Conservation (phyloP, 2,113 vertebrate genomes). For the Smithornis capensis region DNA sequence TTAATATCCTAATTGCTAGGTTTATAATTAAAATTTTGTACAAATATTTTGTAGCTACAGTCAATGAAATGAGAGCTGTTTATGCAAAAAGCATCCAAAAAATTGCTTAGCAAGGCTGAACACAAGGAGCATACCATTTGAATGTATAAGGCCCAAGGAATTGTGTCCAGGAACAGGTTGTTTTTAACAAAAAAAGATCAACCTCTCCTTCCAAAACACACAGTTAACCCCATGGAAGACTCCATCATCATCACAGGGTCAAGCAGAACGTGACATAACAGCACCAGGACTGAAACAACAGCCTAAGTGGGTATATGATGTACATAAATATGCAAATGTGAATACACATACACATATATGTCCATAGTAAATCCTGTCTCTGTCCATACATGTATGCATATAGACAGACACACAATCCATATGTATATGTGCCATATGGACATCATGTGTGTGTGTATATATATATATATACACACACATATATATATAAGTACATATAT, state of each 20-base stretch:
- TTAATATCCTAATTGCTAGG: not conserved
- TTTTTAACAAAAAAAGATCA: not conserved
- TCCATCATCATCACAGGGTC: not conserved
- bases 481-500: not conserved
- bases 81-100: not conserved
- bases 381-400: too few relatives aligned
- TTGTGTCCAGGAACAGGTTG: not conserved
- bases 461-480: too few relatives aligned
- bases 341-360: rapidly evolving
- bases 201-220: not conserved
- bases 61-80: not conserved
- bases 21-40: not conserved
- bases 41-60: not conserved
- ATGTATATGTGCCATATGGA: too few relatives aligned
- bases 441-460: not conserved
- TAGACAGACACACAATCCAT: not conserved
- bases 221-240: not conserved
- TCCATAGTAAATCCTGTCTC: not conserved
- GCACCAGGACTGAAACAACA: not conserved
- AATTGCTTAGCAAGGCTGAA: not conserved
- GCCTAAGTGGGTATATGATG: not conserved
- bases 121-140: rapidly evolving
- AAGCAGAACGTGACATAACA: not conserved
- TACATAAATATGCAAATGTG: too few relatives aligned
- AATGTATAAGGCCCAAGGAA: not conserved